Percentiles rank a stretch among this genome's conserved stretches.
These are phyloP conservation scores for Electrophaes corylata DNA, from an alignment of 2,888 invertebrate genomes.

Conservation along the genomic window DNA sequence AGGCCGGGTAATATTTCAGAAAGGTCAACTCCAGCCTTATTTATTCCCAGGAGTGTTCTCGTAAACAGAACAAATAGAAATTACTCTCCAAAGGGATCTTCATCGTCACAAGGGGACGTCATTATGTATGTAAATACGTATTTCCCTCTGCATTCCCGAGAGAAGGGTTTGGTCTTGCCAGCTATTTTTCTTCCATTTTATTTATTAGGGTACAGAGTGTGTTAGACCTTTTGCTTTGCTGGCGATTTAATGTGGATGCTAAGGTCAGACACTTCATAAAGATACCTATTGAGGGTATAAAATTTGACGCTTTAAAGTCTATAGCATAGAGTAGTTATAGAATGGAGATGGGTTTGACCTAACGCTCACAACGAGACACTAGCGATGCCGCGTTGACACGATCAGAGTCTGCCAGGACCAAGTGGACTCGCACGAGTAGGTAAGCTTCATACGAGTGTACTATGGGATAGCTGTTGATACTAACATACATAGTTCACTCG, in stretches of 20 bases:
- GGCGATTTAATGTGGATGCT: slow-evolving; percentile 30
- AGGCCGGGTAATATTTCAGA: slow-evolving; percentile 27
- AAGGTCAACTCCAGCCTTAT: slow-evolving; percentile 37
- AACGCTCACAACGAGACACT: too few species aligned
- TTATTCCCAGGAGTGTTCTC: slow-evolving; percentile 35
- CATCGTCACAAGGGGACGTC: slow-evolving; percentile 47
- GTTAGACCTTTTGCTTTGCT: slow-evolving; percentile 33
- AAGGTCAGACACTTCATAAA: slow-evolving; percentile 8
- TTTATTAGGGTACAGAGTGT: slow-evolving; percentile 55
- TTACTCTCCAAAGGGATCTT: slow-evolving; percentile 40
- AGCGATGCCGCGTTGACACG: too few species aligned
- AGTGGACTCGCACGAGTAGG: too few species aligned
- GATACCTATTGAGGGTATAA: not conserved
- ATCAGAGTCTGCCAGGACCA: too few species aligned
- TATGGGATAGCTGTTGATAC: too few species aligned
- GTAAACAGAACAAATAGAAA: slow-evolving; percentile 43
- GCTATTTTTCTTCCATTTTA: slow-evolving; percentile 61
- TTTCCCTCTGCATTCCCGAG: slow-evolving; percentile 49
- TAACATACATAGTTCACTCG: too few species aligned
- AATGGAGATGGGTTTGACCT: too few species aligned
- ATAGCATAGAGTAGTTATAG: too few species aligned
- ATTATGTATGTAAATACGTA: slow-evolving; percentile 60
- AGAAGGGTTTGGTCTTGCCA: slow-evolving; percentile 51
- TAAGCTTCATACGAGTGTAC: too few species aligned
- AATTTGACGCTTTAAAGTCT: not conserved